Evolutionary conservation across 2,113 vertebrate genomes (phyloP).

Genomic region (Rhabdomys dilectus): DNA sequence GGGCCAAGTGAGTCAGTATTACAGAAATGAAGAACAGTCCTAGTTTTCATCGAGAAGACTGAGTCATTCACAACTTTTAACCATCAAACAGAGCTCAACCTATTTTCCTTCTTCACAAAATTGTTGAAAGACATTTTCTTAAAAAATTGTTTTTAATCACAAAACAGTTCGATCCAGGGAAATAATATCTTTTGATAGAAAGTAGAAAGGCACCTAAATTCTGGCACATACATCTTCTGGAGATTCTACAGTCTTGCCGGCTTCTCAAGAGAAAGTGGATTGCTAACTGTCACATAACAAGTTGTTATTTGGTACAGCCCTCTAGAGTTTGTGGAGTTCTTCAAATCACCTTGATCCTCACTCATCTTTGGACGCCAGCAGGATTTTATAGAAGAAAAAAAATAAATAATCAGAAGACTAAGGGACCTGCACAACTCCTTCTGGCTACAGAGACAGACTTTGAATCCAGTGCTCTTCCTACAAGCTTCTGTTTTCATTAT

Average conservation of each 20-base stretch:
- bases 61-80: conserved; percentile 45
- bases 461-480: neutral
- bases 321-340: neutral
- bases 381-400: conserved; percentile 2
- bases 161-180: conserved; percentile 28
- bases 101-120: conserved; percentile 22
- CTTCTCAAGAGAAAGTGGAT: neutral
- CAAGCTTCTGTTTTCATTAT: neutral
- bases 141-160: conserved; percentile 12
- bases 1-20: neutral
- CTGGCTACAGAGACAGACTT: neutral
- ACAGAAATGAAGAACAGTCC: conserved; percentile 49
- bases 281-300: neutral
- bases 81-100: conserved; percentile 24
- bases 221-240: neutral
- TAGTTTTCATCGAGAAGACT: conserved; percentile 62
- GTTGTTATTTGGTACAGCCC: neutral
- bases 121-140: conserved; percentile 13
- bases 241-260: neutral
- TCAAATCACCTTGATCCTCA: neutral
- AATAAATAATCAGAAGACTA: neutral
- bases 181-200: conserved; percentile 33
- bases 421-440: neutral
- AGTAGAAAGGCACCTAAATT: conserved; percentile 48
- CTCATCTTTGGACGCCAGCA: neutral